Evolutionary conservation across 2,888 invertebrate species (phyloP), one percentile per base, ranked within the genome.

Genomic region (Drosophila demipolita): DNA sequence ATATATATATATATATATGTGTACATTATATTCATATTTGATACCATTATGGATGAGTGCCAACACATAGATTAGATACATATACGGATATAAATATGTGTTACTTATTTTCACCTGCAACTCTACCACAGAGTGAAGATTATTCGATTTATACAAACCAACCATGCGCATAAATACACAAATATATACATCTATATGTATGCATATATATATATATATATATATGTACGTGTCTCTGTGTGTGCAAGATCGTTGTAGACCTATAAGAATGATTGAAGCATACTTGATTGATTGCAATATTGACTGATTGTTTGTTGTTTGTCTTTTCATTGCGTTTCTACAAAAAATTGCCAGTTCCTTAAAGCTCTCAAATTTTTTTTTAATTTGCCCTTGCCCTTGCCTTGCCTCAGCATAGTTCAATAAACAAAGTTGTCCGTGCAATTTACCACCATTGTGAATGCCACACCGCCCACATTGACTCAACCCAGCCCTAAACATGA

Each of bases 261-360:
- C 50, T 74, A 65, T 48, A 23, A 49, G 40, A 50, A 66, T 57
- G 73, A 76, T 78, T 77, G 73, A 82, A 78, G 73, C 76, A 72
- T 79, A 83, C 86, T 81, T 85, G 79, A 85, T 87, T 87, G 86
- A 79, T 85, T 81, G 83, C 75, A 76, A 79, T 79, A 83, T 83
- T 86, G 83, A 83, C 86, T 81, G 83, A 86, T 83, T 85, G 74
- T 68, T 74, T 73, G 60, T 38, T 17, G 8, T 49, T 52, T 36
- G n/a, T 12, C 26, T 32, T 29, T 59, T 57, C 15, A 11, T 32
- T 48, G n/a, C 45, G 23, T 29, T 26, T 17, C 36, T 53, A 45
- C 40, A 53, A 42, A 45, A 66, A 45, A 36, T 60, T 57, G 23
- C 57, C 49, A 55, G 7, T 42, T 63, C 32, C 64, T 68, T 48